Evolutionary conservation across 2,113 vertebrate species (phyloP).

Genomic region (Ranitomeya variabilis): DNA sequence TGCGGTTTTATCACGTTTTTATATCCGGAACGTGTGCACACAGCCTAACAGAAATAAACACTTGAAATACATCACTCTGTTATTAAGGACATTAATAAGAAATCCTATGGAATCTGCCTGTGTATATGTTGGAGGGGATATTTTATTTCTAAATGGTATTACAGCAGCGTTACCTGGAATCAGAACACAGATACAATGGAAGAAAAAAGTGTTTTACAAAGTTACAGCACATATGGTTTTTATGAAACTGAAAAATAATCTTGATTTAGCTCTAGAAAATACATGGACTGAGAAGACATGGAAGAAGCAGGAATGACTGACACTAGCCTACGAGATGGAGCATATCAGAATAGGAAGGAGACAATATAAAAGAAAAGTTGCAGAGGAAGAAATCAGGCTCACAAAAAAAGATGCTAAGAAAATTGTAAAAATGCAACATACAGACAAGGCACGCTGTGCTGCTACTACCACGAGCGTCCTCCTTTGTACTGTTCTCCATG

Average conservation of each 20-base stretch:
- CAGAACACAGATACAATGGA: not conserved
- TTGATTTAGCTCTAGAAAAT: not conserved
- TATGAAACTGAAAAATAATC: not conserved
- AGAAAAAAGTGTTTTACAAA: not conserved
- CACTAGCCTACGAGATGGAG: not conserved
- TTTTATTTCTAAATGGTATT: too few species aligned
- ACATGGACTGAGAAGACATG: not conserved
- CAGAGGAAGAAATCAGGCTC: not conserved
- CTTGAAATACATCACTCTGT: too few species aligned
- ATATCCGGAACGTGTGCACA: too few species aligned
- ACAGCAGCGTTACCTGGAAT: not conserved
- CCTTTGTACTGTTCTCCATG: not conserved
- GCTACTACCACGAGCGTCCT: not conserved
- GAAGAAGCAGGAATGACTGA: not conserved
- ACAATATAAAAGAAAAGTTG: not conserved
- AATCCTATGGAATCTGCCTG: too few species aligned
- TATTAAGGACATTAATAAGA: too few species aligned
- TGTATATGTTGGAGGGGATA: too few species aligned
- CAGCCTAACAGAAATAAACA: too few species aligned
- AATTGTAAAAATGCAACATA: not conserved
- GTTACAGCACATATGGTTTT: not conserved
- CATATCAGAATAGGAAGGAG: not conserved
- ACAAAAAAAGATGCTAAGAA: not conserved
- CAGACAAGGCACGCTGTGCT: not conserved
- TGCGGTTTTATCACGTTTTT: too few species aligned